Conservation (phyloP, 2,797 vertebrate genomes). For the Scolopax rusticola region DNA sequence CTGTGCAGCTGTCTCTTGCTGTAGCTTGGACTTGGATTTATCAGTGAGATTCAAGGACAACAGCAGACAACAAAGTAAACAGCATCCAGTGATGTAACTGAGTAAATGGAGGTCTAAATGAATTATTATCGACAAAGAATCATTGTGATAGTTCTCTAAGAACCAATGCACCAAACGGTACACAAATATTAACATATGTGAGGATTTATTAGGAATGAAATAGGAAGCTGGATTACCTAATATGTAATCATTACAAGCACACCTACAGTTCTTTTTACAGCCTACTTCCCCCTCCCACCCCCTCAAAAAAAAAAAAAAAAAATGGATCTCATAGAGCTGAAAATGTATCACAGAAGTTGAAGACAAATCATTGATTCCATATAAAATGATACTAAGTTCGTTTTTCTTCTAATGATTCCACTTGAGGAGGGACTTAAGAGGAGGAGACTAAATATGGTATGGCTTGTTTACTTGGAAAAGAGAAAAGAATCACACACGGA, state of each 20-base stretch:
- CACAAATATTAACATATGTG: background rate
- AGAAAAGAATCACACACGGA: background rate
- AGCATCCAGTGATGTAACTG: background rate
- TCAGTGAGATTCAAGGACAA: background rate
- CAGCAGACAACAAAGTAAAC: background rate
- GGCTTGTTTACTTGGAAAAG: background rate
- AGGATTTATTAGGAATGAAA: background rate
- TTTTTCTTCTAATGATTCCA: background rate
- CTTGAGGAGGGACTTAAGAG: background rate
- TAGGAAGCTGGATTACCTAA: background rate
- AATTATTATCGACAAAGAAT: background rate
- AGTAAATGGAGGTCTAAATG: background rate
- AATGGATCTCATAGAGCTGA: background rate
- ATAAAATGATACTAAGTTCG: background rate
- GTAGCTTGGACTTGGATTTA: background rate
- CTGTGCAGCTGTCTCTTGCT: background rate
- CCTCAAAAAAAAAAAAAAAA: background rate
- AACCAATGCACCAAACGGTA: background rate
- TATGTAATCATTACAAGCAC: background rate
- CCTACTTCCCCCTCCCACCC: fast-evolving
- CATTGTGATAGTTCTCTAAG: background rate
- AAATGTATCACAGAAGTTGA: background rate
- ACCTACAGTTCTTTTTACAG: background rate
- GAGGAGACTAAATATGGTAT: background rate
- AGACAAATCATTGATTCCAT: background rate